Evolutionary conservation across 2,113 vertebrate genomes (phyloP).

Genomic region (Cyprinus carpio): DNA sequence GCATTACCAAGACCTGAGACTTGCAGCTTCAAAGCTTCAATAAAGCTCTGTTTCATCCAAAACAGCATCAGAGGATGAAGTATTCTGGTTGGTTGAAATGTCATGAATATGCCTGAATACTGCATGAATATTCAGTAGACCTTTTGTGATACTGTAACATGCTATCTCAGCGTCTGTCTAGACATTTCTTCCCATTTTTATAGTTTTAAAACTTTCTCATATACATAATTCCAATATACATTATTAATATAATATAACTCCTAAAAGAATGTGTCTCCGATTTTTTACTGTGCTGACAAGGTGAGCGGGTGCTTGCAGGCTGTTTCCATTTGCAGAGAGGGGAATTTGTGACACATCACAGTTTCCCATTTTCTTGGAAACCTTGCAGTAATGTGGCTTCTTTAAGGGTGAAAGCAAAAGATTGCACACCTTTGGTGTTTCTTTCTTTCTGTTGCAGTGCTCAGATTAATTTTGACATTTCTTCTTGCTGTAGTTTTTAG

Average conservation of each 20-base stretch:
- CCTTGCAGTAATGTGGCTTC: not conserved
- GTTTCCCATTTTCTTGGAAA: not conserved
- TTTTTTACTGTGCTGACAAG: constrained; percentile 3
- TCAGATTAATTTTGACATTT: not conserved
- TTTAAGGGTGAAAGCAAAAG: not conserved
- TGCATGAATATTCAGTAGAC: not conserved
- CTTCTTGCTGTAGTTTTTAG: not conserved
- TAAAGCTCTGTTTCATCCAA: not conserved
- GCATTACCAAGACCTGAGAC: not conserved
- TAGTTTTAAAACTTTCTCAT: not conserved
- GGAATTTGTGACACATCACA: not conserved
- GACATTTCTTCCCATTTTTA: not conserved
- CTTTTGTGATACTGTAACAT: not conserved
- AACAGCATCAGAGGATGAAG: not conserved
- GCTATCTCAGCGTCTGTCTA: not conserved
- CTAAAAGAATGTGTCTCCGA: not conserved
- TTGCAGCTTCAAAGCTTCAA: not conserved
- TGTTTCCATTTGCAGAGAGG: not conserved
- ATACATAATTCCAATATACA: not conserved
- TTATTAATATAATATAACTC: not conserved
- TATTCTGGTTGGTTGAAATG: not conserved
- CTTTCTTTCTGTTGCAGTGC: not conserved
- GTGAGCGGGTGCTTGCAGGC: constrained; percentile 12
- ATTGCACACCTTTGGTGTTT: not conserved
- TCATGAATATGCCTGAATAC: not conserved